Evolutionary conservation across 2,888 invertebrate species (phyloP).

Genomic region (Stenotaenia linearis): DNA sequence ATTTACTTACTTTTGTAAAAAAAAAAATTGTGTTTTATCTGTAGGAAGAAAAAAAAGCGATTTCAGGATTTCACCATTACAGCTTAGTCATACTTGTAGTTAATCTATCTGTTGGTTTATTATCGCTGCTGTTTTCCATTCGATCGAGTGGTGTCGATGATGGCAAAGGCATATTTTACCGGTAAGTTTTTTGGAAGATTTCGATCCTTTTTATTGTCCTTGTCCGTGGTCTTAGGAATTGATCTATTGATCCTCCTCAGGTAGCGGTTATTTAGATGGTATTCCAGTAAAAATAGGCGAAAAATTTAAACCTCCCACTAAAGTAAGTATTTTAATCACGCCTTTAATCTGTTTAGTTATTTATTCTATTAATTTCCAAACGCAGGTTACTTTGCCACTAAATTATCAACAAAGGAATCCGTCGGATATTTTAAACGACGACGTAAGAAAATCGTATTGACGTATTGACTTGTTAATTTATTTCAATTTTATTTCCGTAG

Average conservation of each 20-base stretch:
- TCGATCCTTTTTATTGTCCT: no score
- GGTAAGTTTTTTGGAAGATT: no score
- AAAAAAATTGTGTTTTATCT: no score
- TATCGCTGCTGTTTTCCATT: no score
- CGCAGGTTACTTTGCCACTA: constrained; percentile 53
- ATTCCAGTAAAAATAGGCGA: constrained; percentile 84
- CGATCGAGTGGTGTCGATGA: background rate
- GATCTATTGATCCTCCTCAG: background rate
- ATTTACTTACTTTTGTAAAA: no score
- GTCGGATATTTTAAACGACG: constrained; percentile 39
- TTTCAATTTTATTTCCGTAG: constrained; percentile 40
- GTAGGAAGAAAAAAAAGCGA: background rate
- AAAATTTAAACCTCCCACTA: constrained; percentile 74
- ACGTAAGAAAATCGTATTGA: constrained; percentile 39
- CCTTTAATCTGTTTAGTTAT: no score
- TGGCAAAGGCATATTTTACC: background rate
- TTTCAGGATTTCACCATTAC: background rate
- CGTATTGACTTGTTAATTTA: background rate
- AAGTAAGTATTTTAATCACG: constrained; percentile 45
- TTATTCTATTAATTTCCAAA: background rate
- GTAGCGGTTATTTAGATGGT: constrained; percentile 58
- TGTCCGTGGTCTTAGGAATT: no score
- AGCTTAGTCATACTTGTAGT: background rate
- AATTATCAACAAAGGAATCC: constrained; percentile 52
- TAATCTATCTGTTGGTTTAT: no score